These are phyloP conservation scores for Drosophila nr. perissopoda DNA, from an alignment of 2,888 invertebrate genomes.

Conservation along the genomic window DNA sequence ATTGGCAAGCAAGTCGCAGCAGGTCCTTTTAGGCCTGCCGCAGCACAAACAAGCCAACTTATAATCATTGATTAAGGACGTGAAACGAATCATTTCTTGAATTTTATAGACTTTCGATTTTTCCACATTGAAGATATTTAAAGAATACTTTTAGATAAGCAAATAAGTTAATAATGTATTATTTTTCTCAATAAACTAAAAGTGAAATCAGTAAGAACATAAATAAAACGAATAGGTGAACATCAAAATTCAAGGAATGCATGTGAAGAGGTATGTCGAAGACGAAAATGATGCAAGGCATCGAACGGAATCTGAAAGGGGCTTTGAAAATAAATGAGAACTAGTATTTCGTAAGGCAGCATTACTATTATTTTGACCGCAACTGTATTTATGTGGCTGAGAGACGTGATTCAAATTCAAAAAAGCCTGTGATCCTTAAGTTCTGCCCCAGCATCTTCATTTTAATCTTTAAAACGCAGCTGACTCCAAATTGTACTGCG, in stretches of 20 bases:
- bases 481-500: conserved; percentile 39
- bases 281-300: background rate
- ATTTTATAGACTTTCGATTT: background rate
- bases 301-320: too few relatives aligned
- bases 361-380: background rate
- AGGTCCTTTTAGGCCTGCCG: background rate
- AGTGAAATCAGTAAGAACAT: too few relatives aligned
- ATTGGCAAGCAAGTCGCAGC: too few relatives aligned
- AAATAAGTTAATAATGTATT: background rate
- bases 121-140: background rate
- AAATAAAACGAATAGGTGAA: background rate
- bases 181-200: background rate
- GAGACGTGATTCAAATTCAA: background rate
- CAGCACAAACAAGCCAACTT: background rate
- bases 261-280: background rate
- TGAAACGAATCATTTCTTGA: background rate
- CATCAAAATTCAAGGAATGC: background rate
- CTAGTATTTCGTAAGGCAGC: background rate
- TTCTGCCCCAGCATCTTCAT: background rate
- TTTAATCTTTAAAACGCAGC: conserved; percentile 3
- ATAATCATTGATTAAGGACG: background rate
- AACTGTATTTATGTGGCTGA: background rate
- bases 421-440: background rate
- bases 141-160: background rate
- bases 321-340: background rate